Base-by-base conservation (phyloP, 2,888 invertebrate genomes). In the Gryllus longicercus region DNA sequence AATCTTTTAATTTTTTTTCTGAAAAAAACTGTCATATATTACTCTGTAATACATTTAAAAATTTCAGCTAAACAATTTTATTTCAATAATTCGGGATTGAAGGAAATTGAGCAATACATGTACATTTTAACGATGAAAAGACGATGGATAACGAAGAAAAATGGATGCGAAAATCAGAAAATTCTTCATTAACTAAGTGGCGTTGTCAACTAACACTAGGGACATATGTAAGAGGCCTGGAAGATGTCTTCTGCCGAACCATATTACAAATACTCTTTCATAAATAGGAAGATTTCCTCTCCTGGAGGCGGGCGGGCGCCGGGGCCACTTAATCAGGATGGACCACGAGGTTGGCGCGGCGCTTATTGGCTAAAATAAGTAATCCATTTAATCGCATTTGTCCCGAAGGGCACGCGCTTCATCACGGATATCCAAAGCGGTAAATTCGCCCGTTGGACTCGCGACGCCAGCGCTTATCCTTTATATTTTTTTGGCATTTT, bases 321-420 rank as follows among this genome's bases (percentile, higher is more conserved):
- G n/a, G 16, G 63, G 4, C 10, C 63, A 63, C 63, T 63, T 63
- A 14, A 63, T 63, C 63, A 63, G n/a, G 63, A 63, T 63, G n/a
- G 63, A 63, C 16, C 63, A 1, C 14, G n/a, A 4, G 16, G 14
- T 5, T 8, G 16, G 63, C 63, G 16, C 63, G 0, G 16, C 63
- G 63, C n/a, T 63, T 63, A 63, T 63, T 63, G 63, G 12, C 63
- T 18, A 63, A 63, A 63, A n/a, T 63, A 63, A 63, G 63, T 63
- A 63, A 63, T 63, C 63, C 63, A 63, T 63, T 63, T 63, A 63
- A 63, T 63, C 63, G 63, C 63, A 63, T 63, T 63, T 63, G 16
- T 63, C 0, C 63, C 63, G 14, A 63, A 63, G 63, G 8, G n/a
- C n/a, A 8, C n/a, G 14, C 63, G n/a, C 63, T 63, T 63, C 63